Base-by-base conservation (phyloP, 2,888 invertebrate genomes). In the Orthonevra nobilis region DNA sequence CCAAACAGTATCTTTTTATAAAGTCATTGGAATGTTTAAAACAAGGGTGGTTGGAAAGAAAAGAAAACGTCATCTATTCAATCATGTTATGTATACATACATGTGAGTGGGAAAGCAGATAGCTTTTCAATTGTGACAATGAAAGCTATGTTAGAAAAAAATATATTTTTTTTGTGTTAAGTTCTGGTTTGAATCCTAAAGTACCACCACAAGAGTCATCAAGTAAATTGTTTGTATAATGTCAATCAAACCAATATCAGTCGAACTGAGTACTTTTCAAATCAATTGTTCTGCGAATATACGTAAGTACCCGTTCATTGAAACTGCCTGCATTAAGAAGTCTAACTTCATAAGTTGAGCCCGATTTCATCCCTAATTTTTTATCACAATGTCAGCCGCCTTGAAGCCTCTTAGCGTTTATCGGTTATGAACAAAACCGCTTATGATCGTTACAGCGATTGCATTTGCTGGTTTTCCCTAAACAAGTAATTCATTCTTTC, bases 201-300 rank as follows among this genome's bases (percentile, higher is more conserved):
- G 50, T 12, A 54, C 12, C 23, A 15, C 19, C 9, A 54, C 19
- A 54, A 77, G 77, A n/a, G 34, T 20, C 58, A 72, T 77, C 26
- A 38, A 72, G 23, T 66, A 70, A 63, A 77, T 72, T 77, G 72
- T 66, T 77, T 72, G 46, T 44, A 12, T 58, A 50, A 72, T 72
- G 72, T 72, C 77, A 77, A 66, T 77, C 77, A 77, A 72, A 66
- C 50, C 52, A 23, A 64, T 64, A 60, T 52, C 63, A 60, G 3
- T 48, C 26, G 30, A 52, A 56, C 52, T 56, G 20, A 77, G 19
- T 46, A 58, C 64, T 77, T 46, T 52, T 56, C 42, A 56, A 60
- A 40, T 52, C 52, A 34, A 72, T 72, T 72, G 77, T 77, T 52
- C 10, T 20, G 12, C 23, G 36, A 36, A 28, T 34, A 56, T 42